phyloP scores from a whole-genome alignment of 2,797 vertebrate species.

The Ateles fusciceps region DNA sequence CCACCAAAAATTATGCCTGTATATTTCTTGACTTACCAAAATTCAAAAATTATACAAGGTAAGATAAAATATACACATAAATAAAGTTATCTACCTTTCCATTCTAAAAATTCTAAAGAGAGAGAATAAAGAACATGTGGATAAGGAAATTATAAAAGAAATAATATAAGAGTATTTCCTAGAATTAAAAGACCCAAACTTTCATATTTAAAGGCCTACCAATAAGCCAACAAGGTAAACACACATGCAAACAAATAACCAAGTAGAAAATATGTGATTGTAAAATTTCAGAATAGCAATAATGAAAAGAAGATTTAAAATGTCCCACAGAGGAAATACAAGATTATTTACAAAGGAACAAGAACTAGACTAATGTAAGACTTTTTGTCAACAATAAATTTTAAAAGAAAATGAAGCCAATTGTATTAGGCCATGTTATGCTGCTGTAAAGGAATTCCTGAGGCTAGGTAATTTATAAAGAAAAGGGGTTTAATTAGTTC shows the following conservation, averaged over 20 bases:
- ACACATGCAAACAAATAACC: background rate
- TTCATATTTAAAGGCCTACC: background rate
- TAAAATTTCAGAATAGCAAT: background rate
- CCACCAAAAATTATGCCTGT: background rate
- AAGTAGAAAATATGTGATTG: background rate
- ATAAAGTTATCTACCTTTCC: background rate
- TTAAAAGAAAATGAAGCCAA: background rate
- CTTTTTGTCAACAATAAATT: background rate
- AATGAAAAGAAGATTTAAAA: background rate
- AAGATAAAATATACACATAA: background rate
- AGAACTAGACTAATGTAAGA: background rate
- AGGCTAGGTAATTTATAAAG: too few relatives aligned
- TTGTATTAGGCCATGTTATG: too few relatives aligned
- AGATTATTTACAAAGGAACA: background rate
- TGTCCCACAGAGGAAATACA: background rate
- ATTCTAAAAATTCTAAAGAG: background rate
- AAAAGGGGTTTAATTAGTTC: too few relatives aligned
- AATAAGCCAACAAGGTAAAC: background rate
- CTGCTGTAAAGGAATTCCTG: too few relatives aligned
- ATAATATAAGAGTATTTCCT: background rate
- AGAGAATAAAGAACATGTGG: background rate
- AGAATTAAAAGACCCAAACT: background rate
- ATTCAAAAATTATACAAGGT: background rate
- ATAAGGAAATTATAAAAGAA: background rate
- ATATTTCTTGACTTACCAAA: background rate